Base-by-base conservation (phyloP, 2,797 vertebrate genomes). In the Tangara arthus region DNA sequence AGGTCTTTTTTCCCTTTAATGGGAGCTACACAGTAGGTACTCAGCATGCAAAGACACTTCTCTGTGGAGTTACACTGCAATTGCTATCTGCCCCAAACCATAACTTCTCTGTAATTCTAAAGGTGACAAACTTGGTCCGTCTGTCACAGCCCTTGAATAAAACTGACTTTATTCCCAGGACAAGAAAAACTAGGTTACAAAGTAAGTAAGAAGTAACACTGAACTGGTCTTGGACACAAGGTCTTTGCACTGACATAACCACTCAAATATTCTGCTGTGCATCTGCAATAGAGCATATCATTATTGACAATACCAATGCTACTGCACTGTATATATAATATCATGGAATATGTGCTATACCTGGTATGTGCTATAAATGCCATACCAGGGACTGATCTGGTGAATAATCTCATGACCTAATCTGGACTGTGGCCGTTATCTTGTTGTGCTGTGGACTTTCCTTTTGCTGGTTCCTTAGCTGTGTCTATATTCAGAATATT, bases 51-150 rank as follows among this genome's bases (percentile, higher is more conserved):
- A 78, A 83, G n/a, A 66, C 30, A 28, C 1, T 2, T 24, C 27
- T 72, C 28, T 41, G 15, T 32, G 37, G 34, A 76, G 41, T 68
- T 80, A 23, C 21, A 28, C 5, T 39, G 19, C 32, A 78, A 24
- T 42, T 47, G 23, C 44, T 70, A 7, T 41, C 6, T 64, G 34
- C 6, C 15, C 47, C 12, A 44, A 70, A 24, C 1, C 0, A 0
- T 61, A 56, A 76, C 27, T 57, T 69, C 49, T 63, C 44, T 82
- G 56, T 26, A 53, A 2, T 85, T 87, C 39, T 66, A 32, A 28
- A 47, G 50, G 32, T 59, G 41, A 49, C 5, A 68, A 37, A 64
- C 85, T 42, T 53, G 37, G 89, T 59, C 24, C 10, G 28, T 26
- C 34, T 71, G 23, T 59, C 56, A 70, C n/a, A 49, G 30, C 2